Evolutionary conservation across 37 sponge, comb jelly and placozoan genomes (phyloP), one percentile per base, ranked within the genome.

Genomic region (Halisarca cf. caerulea): DNA sequence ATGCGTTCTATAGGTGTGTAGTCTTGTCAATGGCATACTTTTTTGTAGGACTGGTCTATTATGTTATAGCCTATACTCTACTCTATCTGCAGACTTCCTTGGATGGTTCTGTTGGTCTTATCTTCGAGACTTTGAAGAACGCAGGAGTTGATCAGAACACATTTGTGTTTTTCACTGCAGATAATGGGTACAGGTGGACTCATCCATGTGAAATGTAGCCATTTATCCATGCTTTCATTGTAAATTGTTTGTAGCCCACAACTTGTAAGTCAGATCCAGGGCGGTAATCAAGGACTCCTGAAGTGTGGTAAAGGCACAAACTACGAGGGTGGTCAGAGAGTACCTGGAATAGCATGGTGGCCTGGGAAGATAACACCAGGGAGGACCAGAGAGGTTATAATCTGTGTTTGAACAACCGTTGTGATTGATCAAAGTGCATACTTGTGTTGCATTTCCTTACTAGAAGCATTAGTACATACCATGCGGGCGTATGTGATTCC

Each of bases 281-380:
- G 94, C 36, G 94, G 94, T 2, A 94, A 94, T 88, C 88, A 84
- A 45, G 94, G 94, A 37, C 84, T 66, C 21, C 89, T 94, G 34
- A 79, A 91, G 27, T 94, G 94, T 83, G 94, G 94, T 28, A 94
- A 94, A 75, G 91, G 91, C 0, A 87, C 91, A 6, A 90, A 91
- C 23, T 94, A 86, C 83, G 94, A 94, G 45, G 94, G 94, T 18
- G 94, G 94, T 3, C 77, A 72, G 86, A 94, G 94, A 78, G 91
- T 66, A 60, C 94, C 94, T 32, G 94, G 85, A 11, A 90, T 94
- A 51, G 94, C 94, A 23, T 86, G 91, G 91, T 90, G 90, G 94
- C 94, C 94, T 24, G 91, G 89, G 20, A 94, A 69, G 66, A 90
- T 94, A 4, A 62, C 30, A 11, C 86, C 88, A 44, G 94, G 94